phyloP scores from a whole-genome alignment of 2,113 vertebrate species.

The Salvelinus namaycush region DNA sequence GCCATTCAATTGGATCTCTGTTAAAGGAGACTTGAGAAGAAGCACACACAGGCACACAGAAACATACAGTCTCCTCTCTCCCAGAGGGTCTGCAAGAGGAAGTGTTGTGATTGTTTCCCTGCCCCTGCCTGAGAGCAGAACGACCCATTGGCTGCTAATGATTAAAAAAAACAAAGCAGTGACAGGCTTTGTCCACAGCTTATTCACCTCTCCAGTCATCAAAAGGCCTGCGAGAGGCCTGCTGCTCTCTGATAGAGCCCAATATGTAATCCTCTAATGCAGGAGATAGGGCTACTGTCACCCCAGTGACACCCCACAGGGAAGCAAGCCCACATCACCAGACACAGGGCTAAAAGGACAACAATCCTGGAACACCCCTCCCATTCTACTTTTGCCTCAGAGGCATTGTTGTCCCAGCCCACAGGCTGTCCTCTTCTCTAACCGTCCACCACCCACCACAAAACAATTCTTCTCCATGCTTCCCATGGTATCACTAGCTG shows the following conservation, averaged over 20 bases:
- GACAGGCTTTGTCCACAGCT: constrained; percentile 31
- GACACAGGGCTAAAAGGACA: not conserved
- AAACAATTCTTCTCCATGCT: not conserved
- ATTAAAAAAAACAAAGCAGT: constrained; percentile 24
- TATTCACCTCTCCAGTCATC: constrained; percentile 30
- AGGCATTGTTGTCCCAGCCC: not conserved
- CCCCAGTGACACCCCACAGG: constrained; percentile 14
- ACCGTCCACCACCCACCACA: not conserved
- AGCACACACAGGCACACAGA: not conserved
- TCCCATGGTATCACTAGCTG: not conserved
- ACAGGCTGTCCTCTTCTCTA: constrained; percentile 1
- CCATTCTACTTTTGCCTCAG: not conserved
- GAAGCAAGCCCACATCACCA: constrained; percentile 9
- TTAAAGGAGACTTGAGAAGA: not conserved
- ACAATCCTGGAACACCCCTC: not conserved
- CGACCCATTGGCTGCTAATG: constrained; percentile 6
- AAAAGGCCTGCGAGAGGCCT: constrained; percentile 30
- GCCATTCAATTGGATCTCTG: too few species aligned
- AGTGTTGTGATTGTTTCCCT: constrained; percentile 24
- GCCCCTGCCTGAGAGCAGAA: constrained; percentile 21
- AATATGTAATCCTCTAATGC: constrained; percentile 5
- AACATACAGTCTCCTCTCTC: constrained; percentile 16
- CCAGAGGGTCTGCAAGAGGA: constrained; percentile 5
- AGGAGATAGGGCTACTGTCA: constrained; percentile 8
- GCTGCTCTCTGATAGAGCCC: constrained; percentile 41